Evolutionary conservation across 1,140 invertebrate genomes (phyloP).

Genomic region (Parasteatoda tepidariorum): DNA sequence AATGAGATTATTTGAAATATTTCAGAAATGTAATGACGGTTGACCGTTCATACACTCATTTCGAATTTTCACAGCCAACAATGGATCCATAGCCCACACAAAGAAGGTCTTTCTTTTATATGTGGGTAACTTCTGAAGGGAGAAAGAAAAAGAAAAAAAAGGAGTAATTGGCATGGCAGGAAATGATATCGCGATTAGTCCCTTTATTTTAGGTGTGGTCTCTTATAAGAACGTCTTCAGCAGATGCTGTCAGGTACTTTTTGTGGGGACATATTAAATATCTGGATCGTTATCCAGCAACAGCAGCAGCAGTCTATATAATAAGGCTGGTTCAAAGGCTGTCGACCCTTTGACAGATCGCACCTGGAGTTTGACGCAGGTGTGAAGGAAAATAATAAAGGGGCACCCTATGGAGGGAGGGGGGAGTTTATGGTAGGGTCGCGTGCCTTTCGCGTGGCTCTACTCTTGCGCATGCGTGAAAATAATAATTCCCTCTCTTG

Average conservation of each 20-base stretch:
- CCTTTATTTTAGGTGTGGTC: not conserved
- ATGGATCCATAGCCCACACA: too few relatives aligned
- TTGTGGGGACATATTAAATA: not conserved
- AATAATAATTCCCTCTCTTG: not conserved
- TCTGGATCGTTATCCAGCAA: not conserved
- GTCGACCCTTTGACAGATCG: not conserved
- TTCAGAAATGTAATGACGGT: too few relatives aligned
- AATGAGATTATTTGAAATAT: too few relatives aligned
- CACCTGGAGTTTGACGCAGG: conserved; percentile 10
- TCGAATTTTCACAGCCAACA: too few relatives aligned
- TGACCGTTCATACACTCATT: too few relatives aligned
- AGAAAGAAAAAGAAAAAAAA: too few relatives aligned
- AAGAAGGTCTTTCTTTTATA: too few relatives aligned
- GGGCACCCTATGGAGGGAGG: not conserved
- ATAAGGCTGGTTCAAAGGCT: not conserved
- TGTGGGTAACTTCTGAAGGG: too few relatives aligned
- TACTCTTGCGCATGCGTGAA: not conserved
- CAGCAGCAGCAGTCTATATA: not conserved
- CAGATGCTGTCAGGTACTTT: not conserved
- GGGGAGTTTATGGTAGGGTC: not conserved
- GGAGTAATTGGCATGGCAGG: too few relatives aligned
- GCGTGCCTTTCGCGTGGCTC: conserved; percentile 2
- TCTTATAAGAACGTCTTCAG: not conserved
- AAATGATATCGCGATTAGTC: too few relatives aligned
- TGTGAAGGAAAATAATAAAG: not conserved